Evolutionary conservation across 2,888 invertebrate genomes (phyloP).

Genomic region (Furcula furcula): DNA sequence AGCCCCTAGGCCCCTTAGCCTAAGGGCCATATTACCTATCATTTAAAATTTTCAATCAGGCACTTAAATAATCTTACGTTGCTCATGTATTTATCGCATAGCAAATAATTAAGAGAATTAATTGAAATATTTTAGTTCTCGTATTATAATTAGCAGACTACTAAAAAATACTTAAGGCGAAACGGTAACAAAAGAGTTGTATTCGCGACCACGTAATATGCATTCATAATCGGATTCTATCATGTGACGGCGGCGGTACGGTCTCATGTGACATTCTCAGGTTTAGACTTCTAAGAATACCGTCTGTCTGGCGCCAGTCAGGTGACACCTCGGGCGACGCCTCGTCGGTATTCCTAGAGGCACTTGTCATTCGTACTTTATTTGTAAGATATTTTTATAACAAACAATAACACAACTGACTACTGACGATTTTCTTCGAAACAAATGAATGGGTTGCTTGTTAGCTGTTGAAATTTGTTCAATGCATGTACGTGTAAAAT

Average conservation of each 20-base stretch:
- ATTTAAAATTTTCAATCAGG: too few relatives aligned
- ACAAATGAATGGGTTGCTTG: not conserved
- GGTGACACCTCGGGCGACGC: slow-evolving; percentile 48
- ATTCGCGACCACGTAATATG: slow-evolving; percentile 25
- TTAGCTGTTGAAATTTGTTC: too few relatives aligned
- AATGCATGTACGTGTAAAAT: too few relatives aligned
- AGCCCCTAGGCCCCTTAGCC: too few relatives aligned
- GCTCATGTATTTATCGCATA: too few relatives aligned
- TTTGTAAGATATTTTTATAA: slow-evolving; percentile 15
- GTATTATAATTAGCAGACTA: not conserved
- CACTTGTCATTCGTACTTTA: slow-evolving; percentile 18
- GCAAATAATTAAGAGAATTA: slow-evolving; percentile 2
- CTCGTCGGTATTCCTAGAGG: slow-evolving; percentile 17
- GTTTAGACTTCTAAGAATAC: slow-evolving; percentile 60
- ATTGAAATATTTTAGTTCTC: slow-evolving; percentile 2
- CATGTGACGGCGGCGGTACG: slow-evolving; percentile 21
- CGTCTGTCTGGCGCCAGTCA: slow-evolving; percentile 66
- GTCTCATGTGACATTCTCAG: slow-evolving; percentile 51
- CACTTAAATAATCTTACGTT: too few relatives aligned
- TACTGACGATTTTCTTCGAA: not conserved
- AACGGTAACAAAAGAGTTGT: slow-evolving; percentile 8
- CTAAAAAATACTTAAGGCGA: slow-evolving; percentile 11
- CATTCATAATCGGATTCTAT: slow-evolving; percentile 27
- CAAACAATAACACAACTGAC: not conserved
- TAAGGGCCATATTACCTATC: too few relatives aligned